phyloP scores from a whole-genome alignment of 2,888 invertebrate genomes.

The Anticlea derivata region DNA sequence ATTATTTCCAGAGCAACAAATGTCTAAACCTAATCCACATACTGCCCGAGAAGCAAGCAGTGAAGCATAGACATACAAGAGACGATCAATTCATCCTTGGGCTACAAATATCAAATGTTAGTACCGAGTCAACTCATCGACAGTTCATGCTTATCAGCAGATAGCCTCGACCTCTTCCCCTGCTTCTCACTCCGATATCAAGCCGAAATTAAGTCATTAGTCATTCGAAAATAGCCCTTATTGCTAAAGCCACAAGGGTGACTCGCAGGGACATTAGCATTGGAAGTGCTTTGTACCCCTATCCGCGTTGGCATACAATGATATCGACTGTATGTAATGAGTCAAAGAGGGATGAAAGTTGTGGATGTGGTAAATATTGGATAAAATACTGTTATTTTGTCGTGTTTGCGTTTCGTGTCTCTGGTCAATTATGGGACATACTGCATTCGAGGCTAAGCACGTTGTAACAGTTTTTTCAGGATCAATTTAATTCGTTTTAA shows the following conservation, averaged over 20 bases:
- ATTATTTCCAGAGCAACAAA: too few relatives aligned
- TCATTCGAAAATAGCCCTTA: constrained; percentile 43
- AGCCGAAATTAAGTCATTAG: constrained; percentile 8
- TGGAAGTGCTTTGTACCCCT: constrained; percentile 50
- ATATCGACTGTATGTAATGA: constrained; percentile 54
- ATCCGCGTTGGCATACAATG: constrained; percentile 56
- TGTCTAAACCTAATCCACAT: too few relatives aligned
- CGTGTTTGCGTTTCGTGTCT: too few relatives aligned
- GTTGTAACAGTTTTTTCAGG: too few relatives aligned
- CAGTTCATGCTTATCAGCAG: constrained; percentile 68
- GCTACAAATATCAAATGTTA: constrained; percentile 14
- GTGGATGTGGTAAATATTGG: constrained; percentile 37
- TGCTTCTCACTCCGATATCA: constrained; percentile 51
- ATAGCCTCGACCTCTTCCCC: constrained; percentile 79
- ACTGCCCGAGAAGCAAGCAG: too few relatives aligned
- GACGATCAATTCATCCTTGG: constrained; percentile 5
- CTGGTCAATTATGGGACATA: too few relatives aligned
- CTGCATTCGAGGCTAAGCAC: too few relatives aligned
- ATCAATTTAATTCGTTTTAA: too few relatives aligned
- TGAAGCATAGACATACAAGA: background rate
- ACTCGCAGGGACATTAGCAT: constrained; percentile 30
- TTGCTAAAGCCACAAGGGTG: constrained; percentile 29
- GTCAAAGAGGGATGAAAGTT: constrained; percentile 38
- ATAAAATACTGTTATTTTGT: too few relatives aligned
- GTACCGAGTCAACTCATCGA: constrained; percentile 60